phyloP scores from a whole-genome alignment of 2,797 vertebrate genomes.

The Sebastes dallii region DNA sequence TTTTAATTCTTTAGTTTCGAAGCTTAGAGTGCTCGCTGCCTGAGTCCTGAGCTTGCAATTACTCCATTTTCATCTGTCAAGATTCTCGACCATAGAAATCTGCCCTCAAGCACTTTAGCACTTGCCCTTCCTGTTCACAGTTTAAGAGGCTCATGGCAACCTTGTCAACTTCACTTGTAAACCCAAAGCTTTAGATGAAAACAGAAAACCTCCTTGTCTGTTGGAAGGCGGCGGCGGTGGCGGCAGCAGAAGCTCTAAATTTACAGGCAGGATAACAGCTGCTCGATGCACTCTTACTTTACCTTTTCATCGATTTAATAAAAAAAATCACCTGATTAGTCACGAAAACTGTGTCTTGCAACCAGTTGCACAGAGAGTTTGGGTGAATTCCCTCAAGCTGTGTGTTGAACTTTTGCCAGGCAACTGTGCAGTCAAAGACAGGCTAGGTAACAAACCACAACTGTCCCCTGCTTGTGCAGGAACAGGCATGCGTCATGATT shows the following conservation, averaged over 20 bases:
- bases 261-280: background rate
- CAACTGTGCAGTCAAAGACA: background rate
- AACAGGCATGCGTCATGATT: slow-evolving; percentile 21
- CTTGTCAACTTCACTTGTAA: slow-evolving; percentile 43
- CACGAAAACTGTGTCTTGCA: slow-evolving; percentile 7
- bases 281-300: background rate
- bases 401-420: slow-evolving; percentile 27
- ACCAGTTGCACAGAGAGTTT: slow-evolving; percentile 1
- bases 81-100: slow-evolving; percentile 35
- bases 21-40: background rate
- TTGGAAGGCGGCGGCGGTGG: background rate
- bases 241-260: background rate
- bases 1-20: background rate
- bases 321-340: background rate
- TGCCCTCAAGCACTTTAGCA: slow-evolving; percentile 43
- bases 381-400: background rate
- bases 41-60: slow-evolving; percentile 17
- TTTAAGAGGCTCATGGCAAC: slow-evolving; percentile 52
- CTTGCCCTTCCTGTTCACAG: slow-evolving; percentile 63
- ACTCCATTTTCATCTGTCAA: slow-evolving; percentile 48
- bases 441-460: slow-evolving; percentile 23
- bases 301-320: background rate
- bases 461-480: slow-evolving; percentile 4
- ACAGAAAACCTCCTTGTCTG: slow-evolving; percentile 30
- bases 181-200: slow-evolving; percentile 46